Evolutionary conservation across 2,113 vertebrate species (phyloP), one percentile per base, ranked within the genome.

Genomic region (Xenopus borealis): DNA sequence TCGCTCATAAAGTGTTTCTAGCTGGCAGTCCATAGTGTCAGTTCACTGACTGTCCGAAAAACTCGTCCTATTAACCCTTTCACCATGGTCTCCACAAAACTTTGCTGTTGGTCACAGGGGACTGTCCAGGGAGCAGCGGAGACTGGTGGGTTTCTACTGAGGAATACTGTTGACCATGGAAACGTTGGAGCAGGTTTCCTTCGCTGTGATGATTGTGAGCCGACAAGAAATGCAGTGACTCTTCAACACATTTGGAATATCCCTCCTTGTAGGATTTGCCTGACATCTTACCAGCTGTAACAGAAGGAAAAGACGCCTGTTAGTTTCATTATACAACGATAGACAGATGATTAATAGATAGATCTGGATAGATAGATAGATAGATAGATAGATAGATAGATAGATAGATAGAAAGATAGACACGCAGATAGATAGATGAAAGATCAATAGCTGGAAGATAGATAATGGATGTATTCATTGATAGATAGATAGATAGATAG

Each of bases 71-170:
- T 58, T 58, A 50, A 16, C 12, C 47, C 47, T 16, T 13, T 69
- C 44, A 85, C 84, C 86, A 88, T 2, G 86, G 85, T 66, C 87
- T 86, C 85, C 86, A 89, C 19, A 88, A 53, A 1, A 58, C 7
- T 11, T 69, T 78, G 33, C 47, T 58, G 7, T n/a, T 72, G 67
- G 19, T n/a, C n/a, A 18, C 17, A 13, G 7, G 33, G 4, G 27
- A 62, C 53, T 18, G 12, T 33, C 20, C 44, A 2, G n/a, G 19
- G n/a, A 10, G 3, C 11, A 50, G 11, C 23, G 1, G 23, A 27
- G 23, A 27, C 47, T 50, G 47, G 3, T 50, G 47, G 47, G 47
- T 13, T 16, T 12, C 12, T 50, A 6, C 14, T 50, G 55, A 52
- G 27, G 66, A 18, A 12, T 47, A 11, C 61, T 85, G 81, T 11